Evolutionary conservation across 2,797 vertebrate species (phyloP).

Genomic region (Darevskia nairensis): DNA sequence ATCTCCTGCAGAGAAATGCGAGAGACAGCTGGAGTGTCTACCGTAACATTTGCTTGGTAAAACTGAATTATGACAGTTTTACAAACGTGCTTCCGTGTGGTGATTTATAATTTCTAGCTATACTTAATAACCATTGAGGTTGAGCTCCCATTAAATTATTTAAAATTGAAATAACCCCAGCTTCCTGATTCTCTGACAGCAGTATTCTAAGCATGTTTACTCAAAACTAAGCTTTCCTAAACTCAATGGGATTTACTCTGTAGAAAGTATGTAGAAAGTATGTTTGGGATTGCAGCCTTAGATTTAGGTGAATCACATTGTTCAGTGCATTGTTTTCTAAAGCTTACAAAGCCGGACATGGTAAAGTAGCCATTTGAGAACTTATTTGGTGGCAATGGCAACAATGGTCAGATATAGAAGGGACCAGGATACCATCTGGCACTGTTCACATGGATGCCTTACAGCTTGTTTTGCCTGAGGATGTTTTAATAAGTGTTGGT

Average conservation of each 20-base stretch:
- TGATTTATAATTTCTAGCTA: neutral
- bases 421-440: too few species aligned
- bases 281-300: neutral
- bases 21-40: constrained; percentile 24
- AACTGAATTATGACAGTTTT: constrained; percentile 22
- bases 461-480: too few species aligned
- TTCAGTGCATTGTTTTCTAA: neutral
- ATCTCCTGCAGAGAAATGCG: constrained; percentile 12
- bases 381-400: too few species aligned
- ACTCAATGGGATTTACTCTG: neutral
- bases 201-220: neutral
- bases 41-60: constrained; percentile 18
- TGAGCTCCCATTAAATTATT: constrained; percentile 18
- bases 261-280: neutral
- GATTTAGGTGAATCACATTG: neutral
- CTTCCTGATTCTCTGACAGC: constrained; percentile 5
- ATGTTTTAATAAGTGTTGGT: too few species aligned
- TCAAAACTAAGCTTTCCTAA: neutral
- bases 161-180: neutral
- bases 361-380: too few species aligned
- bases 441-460: too few species aligned
- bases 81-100: constrained; percentile 2
- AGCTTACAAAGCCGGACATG: neutral
- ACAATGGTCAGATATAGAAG: too few species aligned
- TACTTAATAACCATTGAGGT: constrained; percentile 15